Evolutionary conservation across 2,888 invertebrate genomes (phyloP), one percentile per base, ranked within the genome.

Genomic region (Auanema freiburgensis): DNA sequence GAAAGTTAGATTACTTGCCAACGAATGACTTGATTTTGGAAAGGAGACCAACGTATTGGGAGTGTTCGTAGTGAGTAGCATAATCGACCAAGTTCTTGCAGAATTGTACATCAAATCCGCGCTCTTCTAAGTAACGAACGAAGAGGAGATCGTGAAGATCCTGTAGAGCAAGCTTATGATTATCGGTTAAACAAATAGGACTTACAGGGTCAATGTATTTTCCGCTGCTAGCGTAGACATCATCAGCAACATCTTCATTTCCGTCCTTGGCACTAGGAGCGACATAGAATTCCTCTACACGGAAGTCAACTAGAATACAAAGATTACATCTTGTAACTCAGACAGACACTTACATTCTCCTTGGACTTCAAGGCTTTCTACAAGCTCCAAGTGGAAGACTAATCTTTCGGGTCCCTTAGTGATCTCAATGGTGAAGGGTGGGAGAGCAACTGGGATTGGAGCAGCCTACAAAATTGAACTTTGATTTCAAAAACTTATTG

Each of bases 81-180:
- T 92, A 90, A 68, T 91, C 90, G 0, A 92, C 89, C 21, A 98
- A 84, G 83, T 93, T 91, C 78, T 92, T 91, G 0, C 90, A 91
- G 85, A 98, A 96, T 70, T 93, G 92, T 81, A 93, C 93, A 82
- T 91, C 90, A 67, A 98, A 87, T 42, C 97, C 97, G 78, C 97
- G 92, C 84, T 97, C 97, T 85, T 96, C 96, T 63, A 98, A 87
- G 75, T 93, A 88, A 84, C 95, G 94, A 90, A 97, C 91, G 73
- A 98, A 87, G 54, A 82, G 71, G 12, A 83, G 67, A 54, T 81
- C 79, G 63, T 82, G 79, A 59, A 82, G 76, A 52, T 69, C 69
- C 75, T 75, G 69, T 49, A 72, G 63, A 55, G 33, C 11, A 57
- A 5, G n/a, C 16, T 42, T 41, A 42, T 14, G 14, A 41, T 18